Conservation (phyloP, 2,797 vertebrate genomes). For the Gorsachius magnificus region DNA sequence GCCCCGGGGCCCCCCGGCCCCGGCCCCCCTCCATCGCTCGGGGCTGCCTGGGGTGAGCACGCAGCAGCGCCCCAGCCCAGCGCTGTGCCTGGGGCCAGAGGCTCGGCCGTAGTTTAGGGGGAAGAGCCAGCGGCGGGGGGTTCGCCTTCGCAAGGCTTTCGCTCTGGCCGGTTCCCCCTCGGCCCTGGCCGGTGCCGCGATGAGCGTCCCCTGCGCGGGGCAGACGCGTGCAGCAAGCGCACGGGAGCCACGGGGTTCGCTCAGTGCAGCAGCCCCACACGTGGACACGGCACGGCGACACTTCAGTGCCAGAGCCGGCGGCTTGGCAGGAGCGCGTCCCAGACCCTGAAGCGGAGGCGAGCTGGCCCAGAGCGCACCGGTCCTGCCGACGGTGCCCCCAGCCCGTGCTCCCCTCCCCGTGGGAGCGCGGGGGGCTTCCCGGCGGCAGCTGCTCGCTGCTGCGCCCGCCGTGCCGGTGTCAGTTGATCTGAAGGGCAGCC, state of each 20-base stretch:
- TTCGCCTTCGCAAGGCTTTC: not conserved
- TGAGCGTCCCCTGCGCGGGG: not conserved
- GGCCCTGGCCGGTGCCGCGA: not conserved
- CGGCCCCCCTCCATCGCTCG: accelerated
- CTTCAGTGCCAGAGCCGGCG: not conserved
- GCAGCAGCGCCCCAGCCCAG: accelerated
- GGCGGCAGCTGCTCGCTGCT: not conserved
- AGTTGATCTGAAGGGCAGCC: not conserved
- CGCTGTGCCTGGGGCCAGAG: accelerated
- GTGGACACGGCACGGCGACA: accelerated
- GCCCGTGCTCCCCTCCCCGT: accelerated
- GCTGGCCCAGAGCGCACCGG: accelerated
- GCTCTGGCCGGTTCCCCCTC: too few relatives aligned
- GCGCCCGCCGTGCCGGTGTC: not conserved
- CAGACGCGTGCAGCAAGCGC: accelerated
- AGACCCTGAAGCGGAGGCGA: accelerated
- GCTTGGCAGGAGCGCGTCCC: accelerated
- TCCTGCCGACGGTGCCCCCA: accelerated
- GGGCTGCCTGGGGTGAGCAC: accelerated
- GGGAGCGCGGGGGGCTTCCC: not conserved
- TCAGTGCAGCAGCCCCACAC: accelerated
- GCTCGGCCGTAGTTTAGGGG: accelerated
- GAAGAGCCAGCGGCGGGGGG: accelerated
- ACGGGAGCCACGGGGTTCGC: accelerated
- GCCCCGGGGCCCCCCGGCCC: too few relatives aligned